A percentile compares a stretch with the other conserved stretches of the same genome.
These are phyloP conservation scores for Australoheros scitulus DNA, from an alignment of 2,113 vertebrate species.

Conservation along the genomic window DNA sequence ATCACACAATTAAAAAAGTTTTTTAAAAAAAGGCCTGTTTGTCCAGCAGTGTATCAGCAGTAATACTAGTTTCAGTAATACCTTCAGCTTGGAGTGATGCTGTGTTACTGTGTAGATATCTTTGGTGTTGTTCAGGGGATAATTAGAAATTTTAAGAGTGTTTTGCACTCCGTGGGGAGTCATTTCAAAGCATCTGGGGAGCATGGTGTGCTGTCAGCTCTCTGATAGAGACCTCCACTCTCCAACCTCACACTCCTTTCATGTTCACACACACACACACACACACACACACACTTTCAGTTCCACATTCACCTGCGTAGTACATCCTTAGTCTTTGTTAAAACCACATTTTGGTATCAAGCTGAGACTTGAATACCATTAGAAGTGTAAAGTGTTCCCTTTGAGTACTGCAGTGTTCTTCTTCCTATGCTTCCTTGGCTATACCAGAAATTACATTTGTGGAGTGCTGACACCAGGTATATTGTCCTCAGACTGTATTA, in stretches of 20 bases:
- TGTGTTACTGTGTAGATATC: slow-evolving; percentile 36
- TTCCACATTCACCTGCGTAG: slow-evolving; percentile 54
- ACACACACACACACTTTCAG: background rate
- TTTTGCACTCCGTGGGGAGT: slow-evolving; percentile 62
- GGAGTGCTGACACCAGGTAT: slow-evolving; percentile 64
- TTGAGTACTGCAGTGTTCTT: slow-evolving; percentile 42
- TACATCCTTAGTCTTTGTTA: slow-evolving; percentile 63
- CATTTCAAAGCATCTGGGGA: slow-evolving; percentile 58
- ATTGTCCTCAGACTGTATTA: slow-evolving; percentile 58
- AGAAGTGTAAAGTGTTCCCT: slow-evolving; percentile 68
- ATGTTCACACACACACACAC: background rate
- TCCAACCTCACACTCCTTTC: background rate
- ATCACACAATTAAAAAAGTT: background rate
- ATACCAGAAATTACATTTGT: slow-evolving; percentile 60
- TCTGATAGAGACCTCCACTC: slow-evolving; percentile 25
- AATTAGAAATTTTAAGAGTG: slow-evolving; percentile 68
- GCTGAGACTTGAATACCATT: slow-evolving; percentile 68
- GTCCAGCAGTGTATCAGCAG: slow-evolving; percentile 29
- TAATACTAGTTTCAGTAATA: slow-evolving; percentile 11
- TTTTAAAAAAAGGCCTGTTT: slow-evolving; percentile 28
- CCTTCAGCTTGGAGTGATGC: slow-evolving; percentile 16
- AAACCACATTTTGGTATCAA: slow-evolving; percentile 55
- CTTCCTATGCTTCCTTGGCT: slow-evolving; percentile 37
- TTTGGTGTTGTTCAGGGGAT: slow-evolving; percentile 45
- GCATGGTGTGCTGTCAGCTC: slow-evolving; percentile 36